These are phyloP conservation scores for Formica selysi DNA, from an alignment of 1,140 invertebrate genomes.

Conservation along the genomic window DNA sequence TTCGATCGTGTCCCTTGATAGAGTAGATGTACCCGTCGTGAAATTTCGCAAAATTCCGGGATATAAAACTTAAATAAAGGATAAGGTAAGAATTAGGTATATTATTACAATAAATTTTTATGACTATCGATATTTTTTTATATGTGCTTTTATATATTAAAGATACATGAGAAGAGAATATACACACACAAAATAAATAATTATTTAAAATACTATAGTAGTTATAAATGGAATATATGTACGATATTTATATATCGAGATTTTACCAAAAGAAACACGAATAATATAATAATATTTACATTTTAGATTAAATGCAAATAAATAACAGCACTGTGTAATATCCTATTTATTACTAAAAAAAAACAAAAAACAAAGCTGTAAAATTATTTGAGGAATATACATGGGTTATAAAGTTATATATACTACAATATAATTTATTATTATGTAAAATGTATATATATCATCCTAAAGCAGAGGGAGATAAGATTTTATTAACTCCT, in stretches of 20 bases:
- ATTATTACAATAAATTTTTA: neutral
- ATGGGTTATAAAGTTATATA: neutral
- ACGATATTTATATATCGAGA: neutral
- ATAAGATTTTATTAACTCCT: slow-evolving; percentile 81
- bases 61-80: neutral
- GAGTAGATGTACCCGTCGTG: neutral
- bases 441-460: slow-evolving; percentile 27
- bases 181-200: slow-evolving; percentile 51
- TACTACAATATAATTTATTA: slow-evolving; percentile 2
- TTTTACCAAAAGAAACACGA: slow-evolving; percentile 5
- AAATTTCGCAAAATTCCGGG: neutral
- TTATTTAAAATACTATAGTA: slow-evolving; percentile 47
- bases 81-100: neutral
- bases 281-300: slow-evolving; percentile 58
- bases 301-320: slow-evolving; percentile 27
- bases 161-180: neutral
- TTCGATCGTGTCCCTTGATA: neutral
- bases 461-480: slow-evolving; percentile 72
- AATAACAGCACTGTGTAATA: slow-evolving; percentile 26
- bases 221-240: slow-evolving; percentile 15
- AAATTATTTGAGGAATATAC: slow-evolving; percentile 3
- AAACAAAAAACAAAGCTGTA: slow-evolving; percentile 28
- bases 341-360: neutral
- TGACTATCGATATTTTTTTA: slow-evolving; percentile 28
- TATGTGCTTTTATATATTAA: slow-evolving; percentile 68